Base-by-base conservation (phyloP, 1,140 invertebrate species). In the Pollicipes pollicipes region DNA sequence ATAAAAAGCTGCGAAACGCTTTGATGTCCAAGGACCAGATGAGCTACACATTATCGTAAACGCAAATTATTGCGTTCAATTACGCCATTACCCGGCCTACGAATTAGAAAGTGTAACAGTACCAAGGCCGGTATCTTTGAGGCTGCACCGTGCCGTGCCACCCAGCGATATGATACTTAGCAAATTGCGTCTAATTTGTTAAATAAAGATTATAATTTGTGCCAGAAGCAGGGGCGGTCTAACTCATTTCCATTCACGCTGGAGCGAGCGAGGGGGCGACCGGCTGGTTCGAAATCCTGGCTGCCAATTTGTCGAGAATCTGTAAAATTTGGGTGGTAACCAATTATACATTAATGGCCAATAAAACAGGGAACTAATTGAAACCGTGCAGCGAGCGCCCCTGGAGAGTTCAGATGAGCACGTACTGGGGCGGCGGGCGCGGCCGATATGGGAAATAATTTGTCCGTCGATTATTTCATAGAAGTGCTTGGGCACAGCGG, bases 1-100 rank as follows among this genome's bases (percentile, higher is more conserved):
- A 71, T 66, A 58, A 70, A n/a, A 63, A 70, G 29, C 30, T 32
- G 68, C 28, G 30, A 35, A 35, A 68, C 30, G 67, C 67, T 68
- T 68, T 31, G 67, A 35, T 68, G 30, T 68, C 24, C 6, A 21
- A 10, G 32, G 32, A 35, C 32, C 67, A 24, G 21, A 24, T 21
- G 13, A 24, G 24, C 30, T 35, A 10, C 13, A 21, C 13, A 58
- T 58, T 21, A 58, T 58, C 45, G 45, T 58, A 58, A 58, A 58
- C 13, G 45, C 45, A 58, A 58, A 58, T 58, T 6, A 58, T 58
- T 58, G 45, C 45, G 17, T 58, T 58, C 45, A 58, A 58, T 58
- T 3, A 21, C 8, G 45, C n/a, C 45, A 58, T 58, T 58, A 58
- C 13, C 45, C 45, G 45, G 45, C 45, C 45, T 6, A 58, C 45